Base-by-base conservation (phyloP, 1,140 invertebrate species). In the Penaeus japonicus region DNA sequence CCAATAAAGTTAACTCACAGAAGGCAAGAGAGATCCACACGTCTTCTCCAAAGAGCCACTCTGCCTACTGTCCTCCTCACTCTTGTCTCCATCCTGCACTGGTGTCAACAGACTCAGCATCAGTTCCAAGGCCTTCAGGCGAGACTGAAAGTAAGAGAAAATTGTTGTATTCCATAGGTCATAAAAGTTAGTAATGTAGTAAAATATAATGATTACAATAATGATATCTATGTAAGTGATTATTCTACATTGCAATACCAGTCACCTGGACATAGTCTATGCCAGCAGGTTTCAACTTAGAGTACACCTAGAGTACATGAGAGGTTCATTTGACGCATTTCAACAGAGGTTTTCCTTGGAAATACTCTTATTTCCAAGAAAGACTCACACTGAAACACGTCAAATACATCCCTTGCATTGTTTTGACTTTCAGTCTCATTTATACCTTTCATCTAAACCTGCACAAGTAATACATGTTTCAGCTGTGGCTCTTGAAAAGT, bases 81-180 rank as follows among this genome's bases (percentile, higher is more conserved):
- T 53, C 27, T 87, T 82, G 4, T 84, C 80, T 3, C 22, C 70
- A 3, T 83, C 65, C 57, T 88, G 90, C 17, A 91, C 90, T 47
- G 93, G 92, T 18, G 92, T 93, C 65, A 94, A 90, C 82, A 94
- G 91, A 78, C 93, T 92, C 57, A 93, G 91, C 81, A 94, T 93
- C 90, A 94, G 92, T 90, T 94, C 93, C 80, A 94, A 90, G 17
- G 93, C 93, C 75, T 93, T 92, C 39, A 93, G 92, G n/a, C 94
- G 92, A 55, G 92, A 92, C 93, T 94, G 91, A 85, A 54, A 75
- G 27, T 75, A 22, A 84, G 39, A 35, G 5, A 35, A 81, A 54
- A 32, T 7, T 12, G 17, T 55, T 1, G 7, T 39, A 65, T 39
- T 55, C 27, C 4, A n/a, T 47, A 79, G n/a, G 17, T 30, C 20